These are phyloP conservation scores for Meandrusa payeni DNA, from an alignment of 2,888 invertebrate species.

Conservation along the genomic window DNA sequence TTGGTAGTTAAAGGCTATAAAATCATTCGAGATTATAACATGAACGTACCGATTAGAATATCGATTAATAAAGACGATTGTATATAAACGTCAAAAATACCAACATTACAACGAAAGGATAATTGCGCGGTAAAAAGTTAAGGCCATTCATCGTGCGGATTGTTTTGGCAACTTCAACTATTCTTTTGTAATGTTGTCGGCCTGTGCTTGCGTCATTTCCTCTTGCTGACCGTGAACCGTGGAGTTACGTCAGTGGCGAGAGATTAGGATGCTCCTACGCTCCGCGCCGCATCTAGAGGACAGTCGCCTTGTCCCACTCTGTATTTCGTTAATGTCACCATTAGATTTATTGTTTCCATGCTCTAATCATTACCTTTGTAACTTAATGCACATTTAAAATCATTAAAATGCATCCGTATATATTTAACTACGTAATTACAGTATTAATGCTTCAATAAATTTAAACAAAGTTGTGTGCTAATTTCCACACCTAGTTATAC, in stretches of 20 bases:
- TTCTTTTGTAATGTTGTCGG: constrained; percentile 57
- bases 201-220: constrained; percentile 75
- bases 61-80: constrained; percentile 1
- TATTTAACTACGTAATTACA: too few relatives aligned
- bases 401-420: too few relatives aligned
- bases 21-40: not conserved
- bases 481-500: too few relatives aligned
- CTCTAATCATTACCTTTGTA: not conserved
- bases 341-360: not conserved
- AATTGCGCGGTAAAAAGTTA: too few relatives aligned
- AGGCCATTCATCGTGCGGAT: constrained; percentile 40
- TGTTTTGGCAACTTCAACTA: constrained; percentile 57
- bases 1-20: constrained; percentile 11
- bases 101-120: too few relatives aligned
- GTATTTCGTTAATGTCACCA: constrained; percentile 2
- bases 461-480: too few relatives aligned
- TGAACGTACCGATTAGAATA: constrained; percentile 14
- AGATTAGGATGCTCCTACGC: constrained; percentile 66
- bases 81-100: too few relatives aligned
- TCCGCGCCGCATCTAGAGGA: constrained; percentile 40
- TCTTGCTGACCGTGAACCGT: constrained; percentile 75
- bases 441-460: too few relatives aligned
- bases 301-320: constrained; percentile 40
- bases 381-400: too few relatives aligned
- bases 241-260: constrained; percentile 68